phyloP scores from a whole-genome alignment of 1,140 invertebrate genomes.

The Aporrectodea caliginosa region DNA sequence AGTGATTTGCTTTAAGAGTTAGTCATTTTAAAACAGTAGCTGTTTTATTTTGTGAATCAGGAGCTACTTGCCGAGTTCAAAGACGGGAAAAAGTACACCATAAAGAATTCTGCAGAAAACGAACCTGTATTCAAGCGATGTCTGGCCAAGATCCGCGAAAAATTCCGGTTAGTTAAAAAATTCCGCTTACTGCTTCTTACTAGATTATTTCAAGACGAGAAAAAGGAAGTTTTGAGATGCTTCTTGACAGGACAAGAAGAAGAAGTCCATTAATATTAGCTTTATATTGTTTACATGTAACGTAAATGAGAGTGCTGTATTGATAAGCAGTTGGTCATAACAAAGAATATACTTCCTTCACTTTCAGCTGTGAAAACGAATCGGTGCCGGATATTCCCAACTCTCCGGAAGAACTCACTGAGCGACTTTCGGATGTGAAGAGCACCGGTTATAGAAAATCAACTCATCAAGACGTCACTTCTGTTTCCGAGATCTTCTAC shows the following conservation, averaged over 20 bases:
- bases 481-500: slow-evolving; percentile 33
- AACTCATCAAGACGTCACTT: slow-evolving; percentile 25
- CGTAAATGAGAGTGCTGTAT: no score
- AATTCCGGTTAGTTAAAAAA: slow-evolving; percentile 27
- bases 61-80: slow-evolving; percentile 25
- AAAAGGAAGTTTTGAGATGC: no score
- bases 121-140: slow-evolving; percentile 18
- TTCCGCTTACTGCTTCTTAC: background rate
- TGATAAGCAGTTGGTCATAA: no score
- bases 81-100: slow-evolving; percentile 29
- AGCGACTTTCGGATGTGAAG: background rate
- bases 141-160: slow-evolving; percentile 22
- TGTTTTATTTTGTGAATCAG: slow-evolving; percentile 8
- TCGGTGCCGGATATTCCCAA: slow-evolving; percentile 10
- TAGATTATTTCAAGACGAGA: no score
- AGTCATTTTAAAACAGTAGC: no score
- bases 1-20: no score
- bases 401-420: slow-evolving; percentile 13
- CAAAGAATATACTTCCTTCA: no score
- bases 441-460: background rate
- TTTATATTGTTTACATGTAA: no score
- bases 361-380: slow-evolving; percentile 22
- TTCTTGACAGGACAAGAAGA: no score
- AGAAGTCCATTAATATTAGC: no score
- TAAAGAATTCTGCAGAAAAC: slow-evolving; percentile 8